Evolutionary conservation across 2,797 vertebrate species (phyloP).

Genomic region (Gymnoscopelus braueri): DNA sequence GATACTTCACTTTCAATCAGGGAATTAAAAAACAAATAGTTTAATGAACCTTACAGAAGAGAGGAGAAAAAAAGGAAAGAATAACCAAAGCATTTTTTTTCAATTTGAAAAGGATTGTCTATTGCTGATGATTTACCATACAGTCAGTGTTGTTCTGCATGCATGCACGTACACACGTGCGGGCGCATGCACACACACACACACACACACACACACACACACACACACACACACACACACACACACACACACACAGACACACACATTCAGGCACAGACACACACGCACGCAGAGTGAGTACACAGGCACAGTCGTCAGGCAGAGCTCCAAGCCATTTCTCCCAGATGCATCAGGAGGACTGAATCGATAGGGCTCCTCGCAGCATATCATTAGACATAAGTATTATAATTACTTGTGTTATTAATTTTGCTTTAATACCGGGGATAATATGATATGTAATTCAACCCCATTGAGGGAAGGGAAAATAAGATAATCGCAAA

Average conservation of each 20-base stretch:
- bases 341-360: constrained; percentile 63
- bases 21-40: too few relatives aligned
- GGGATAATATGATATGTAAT: constrained; percentile 80
- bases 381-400: constrained; percentile 81
- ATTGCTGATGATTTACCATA: constrained; percentile 43
- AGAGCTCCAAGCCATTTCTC: constrained; percentile 63
- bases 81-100: too few relatives aligned
- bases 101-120: constrained; percentile 26
- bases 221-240: constrained; percentile 4
- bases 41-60: too few relatives aligned
- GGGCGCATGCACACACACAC: background rate
- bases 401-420: constrained; percentile 83
- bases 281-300: constrained; percentile 2
- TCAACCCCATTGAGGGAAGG: constrained; percentile 76
- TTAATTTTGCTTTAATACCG: constrained; percentile 83
- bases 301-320: constrained; percentile 67
- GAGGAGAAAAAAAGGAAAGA: too few relatives aligned
- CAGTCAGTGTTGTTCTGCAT: background rate
- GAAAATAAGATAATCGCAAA: constrained; percentile 84
- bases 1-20: too few relatives aligned
- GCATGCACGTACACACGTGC: background rate
- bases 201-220: constrained; percentile 1
- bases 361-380: constrained; percentile 75
- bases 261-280: constrained; percentile 7
- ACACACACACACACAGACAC: constrained; percentile 3